Conservation (phyloP, 2,113 vertebrate genomes). For the Phrynocephalus versicolor region DNA sequence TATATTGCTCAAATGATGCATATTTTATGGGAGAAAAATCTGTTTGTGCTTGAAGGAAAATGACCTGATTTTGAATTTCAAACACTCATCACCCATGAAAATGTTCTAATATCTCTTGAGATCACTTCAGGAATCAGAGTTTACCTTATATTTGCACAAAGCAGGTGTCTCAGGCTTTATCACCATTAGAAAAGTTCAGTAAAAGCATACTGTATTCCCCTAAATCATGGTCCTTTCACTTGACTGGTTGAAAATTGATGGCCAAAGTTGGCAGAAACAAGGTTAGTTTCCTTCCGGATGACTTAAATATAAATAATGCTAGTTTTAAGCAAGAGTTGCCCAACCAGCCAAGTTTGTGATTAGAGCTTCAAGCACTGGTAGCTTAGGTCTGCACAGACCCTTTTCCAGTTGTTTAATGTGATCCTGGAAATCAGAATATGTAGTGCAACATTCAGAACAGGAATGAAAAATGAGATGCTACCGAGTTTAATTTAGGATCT, state of each 20-base stretch:
- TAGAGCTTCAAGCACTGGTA: constrained; percentile 42
- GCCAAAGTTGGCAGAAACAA: constrained; percentile 57
- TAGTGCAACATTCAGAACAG: constrained; percentile 52
- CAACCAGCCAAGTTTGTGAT: constrained; percentile 70
- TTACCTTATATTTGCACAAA: constrained; percentile 50
- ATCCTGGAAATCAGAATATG: constrained; percentile 62
- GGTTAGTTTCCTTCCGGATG: constrained; percentile 53
- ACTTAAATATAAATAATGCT: constrained; percentile 61
- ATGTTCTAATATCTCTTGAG: constrained; percentile 42
- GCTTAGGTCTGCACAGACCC: constrained; percentile 38
- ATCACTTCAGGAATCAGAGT: constrained; percentile 59
- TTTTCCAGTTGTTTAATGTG: constrained; percentile 61
- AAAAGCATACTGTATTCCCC: constrained; percentile 55
- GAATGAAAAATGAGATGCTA: constrained; percentile 45
- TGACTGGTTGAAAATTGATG: constrained; percentile 68
- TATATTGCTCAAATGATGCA: constrained; percentile 44
- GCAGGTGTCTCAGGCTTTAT: constrained; percentile 58
- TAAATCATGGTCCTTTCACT: constrained; percentile 49
- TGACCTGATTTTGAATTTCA: constrained; percentile 60
- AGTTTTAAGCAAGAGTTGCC: constrained; percentile 62
- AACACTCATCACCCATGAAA: constrained; percentile 53
- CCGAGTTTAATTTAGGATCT: constrained; percentile 47
- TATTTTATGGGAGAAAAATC: constrained; percentile 46
- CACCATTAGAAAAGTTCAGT: constrained; percentile 42
- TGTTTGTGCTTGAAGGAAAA: constrained; percentile 56